A percentile compares a stretch with the other conserved stretches of the same genome.
phyloP scores from a whole-genome alignment of 2,888 invertebrate genomes.

The Octodonta nipae region DNA sequence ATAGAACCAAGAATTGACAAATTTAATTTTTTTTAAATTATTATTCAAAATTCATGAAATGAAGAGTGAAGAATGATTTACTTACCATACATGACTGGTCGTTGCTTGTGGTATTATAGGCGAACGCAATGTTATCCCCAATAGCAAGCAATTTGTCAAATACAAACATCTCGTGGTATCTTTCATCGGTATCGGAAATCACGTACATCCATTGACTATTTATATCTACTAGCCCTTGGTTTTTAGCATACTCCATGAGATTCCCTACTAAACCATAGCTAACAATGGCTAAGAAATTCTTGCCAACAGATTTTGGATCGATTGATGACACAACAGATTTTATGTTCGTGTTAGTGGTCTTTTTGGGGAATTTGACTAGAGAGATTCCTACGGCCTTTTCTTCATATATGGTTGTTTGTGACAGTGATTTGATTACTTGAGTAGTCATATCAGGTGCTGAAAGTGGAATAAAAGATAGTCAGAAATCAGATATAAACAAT shows the following conservation, averaged over 20 bases:
- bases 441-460: conserved; percentile 52
- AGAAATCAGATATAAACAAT: no score
- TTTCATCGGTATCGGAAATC: conserved; percentile 46
- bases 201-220: conserved; percentile 73
- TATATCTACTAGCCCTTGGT: conserved; percentile 52
- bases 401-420: conserved; percentile 25
- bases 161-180: conserved; percentile 40
- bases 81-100: conserved; percentile 43
- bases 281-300: conserved; percentile 49
- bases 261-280: conserved; percentile 46
- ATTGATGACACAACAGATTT: conserved; percentile 25
- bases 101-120: conserved; percentile 51
- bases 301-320: conserved; percentile 25
- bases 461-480: no score
- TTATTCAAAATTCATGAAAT: no score
- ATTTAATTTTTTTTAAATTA: no score
- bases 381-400: conserved; percentile 25
- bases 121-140: conserved; percentile 69
- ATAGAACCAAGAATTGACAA: no score
- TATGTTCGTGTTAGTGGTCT: conserved; percentile 9
- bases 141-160: conserved; percentile 50
- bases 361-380: conserved; percentile 24
- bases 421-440: conserved; percentile 47
- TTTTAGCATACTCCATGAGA: conserved; percentile 55
- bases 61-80: no score